phyloP scores from a whole-genome alignment of 2,888 invertebrate genomes.

The Mayetiola destructor region DNA sequence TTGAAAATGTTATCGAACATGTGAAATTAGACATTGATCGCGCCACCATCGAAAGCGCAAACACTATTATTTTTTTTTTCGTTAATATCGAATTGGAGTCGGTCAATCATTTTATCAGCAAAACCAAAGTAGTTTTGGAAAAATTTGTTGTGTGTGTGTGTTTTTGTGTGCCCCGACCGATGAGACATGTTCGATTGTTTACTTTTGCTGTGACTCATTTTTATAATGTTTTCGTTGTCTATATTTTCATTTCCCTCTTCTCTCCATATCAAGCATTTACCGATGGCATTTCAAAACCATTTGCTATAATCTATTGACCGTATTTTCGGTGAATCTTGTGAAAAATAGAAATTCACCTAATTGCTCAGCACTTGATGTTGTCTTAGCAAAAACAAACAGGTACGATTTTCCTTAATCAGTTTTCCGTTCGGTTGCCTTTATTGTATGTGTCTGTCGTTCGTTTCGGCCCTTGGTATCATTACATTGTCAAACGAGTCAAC shows the following conservation, averaged over 20 bases:
- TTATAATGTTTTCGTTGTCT: too few species aligned
- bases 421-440: not conserved
- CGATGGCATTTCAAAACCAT: too few species aligned
- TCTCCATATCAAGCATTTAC: not conserved
- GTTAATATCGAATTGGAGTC: not conserved
- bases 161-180: not conserved
- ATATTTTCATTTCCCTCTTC: not conserved
- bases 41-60: not conserved
- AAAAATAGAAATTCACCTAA: not conserved
- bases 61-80: too few species aligned
- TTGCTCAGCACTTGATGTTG: not conserved
- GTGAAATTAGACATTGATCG: not conserved
- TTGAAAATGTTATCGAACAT: not conserved
- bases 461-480: not conserved
- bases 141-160: too few species aligned
- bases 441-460: not conserved
- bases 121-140: too few species aligned
- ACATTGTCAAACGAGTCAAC: too few species aligned
- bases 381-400: slow-evolving; percentile 11
- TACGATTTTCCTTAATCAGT: not conserved
- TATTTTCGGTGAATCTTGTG: not conserved
- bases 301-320: too few species aligned
- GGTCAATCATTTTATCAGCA: not conserved
- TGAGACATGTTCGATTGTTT: not conserved
- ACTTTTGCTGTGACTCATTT: too few species aligned